phyloP scores from a whole-genome alignment of 2,113 vertebrate species.

The Zingel zingel region DNA sequence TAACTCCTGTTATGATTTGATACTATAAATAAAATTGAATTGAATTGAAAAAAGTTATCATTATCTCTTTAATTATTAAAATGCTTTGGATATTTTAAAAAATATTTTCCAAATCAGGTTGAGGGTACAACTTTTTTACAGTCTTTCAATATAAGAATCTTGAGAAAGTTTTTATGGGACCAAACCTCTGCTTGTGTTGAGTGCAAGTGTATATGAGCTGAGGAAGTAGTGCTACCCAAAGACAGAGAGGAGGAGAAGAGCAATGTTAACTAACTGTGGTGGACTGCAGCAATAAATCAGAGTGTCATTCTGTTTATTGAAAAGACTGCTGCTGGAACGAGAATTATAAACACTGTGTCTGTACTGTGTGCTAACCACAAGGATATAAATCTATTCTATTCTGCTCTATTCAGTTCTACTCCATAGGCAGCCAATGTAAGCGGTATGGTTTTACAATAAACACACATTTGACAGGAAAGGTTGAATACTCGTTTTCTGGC shows the following conservation, averaged over 20 bases:
- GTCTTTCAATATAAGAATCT: background rate
- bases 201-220: conserved; percentile 13
- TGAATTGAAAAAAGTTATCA: too few species aligned
- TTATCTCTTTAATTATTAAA: background rate
- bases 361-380: conserved; percentile 59
- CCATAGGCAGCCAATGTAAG: conserved; percentile 35
- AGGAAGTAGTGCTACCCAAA: conserved; percentile 38
- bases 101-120: background rate
- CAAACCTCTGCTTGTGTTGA: background rate
- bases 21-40: too few species aligned
- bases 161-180: background rate
- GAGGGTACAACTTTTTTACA: background rate
- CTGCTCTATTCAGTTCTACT: conserved; percentile 48
- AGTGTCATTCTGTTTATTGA: conserved; percentile 78
- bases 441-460: conserved; percentile 49
- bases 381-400: conserved; percentile 55
- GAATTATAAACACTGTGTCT: conserved; percentile 72
- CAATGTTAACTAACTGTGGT: conserved; percentile 47
- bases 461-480: conserved; percentile 42
- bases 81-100: background rate
- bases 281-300: conserved; percentile 63
- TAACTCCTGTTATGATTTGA: too few species aligned
- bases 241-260: conserved; percentile 56
- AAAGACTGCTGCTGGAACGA: conserved; percentile 69
- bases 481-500: conserved; percentile 30